phyloP scores from a whole-genome alignment of 1,140 invertebrate species.

The Pomacea maculata region DNA sequence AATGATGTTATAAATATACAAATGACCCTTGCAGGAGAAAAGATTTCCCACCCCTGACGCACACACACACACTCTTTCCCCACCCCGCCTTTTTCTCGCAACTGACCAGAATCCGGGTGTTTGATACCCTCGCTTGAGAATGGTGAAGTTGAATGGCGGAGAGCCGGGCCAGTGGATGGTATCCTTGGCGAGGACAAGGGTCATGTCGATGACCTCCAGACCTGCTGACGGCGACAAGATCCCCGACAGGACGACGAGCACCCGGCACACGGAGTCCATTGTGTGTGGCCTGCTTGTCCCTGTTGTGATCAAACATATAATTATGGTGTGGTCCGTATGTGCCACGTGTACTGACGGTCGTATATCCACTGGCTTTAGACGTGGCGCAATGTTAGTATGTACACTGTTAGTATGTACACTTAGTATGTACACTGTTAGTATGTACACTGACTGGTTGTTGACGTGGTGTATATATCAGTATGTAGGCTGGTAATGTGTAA shows the following conservation, averaged over 20 bases:
- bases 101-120: conserved; percentile 16
- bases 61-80: background rate
- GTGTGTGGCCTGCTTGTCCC: background rate
- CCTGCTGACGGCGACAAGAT: background rate
- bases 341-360: background rate
- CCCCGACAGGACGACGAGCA: background rate
- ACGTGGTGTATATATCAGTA: too few species aligned
- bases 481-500: too few species aligned
- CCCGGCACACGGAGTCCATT: background rate
- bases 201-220: conserved; percentile 31
- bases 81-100: background rate
- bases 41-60: background rate
- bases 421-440: too few species aligned
- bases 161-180: conserved; percentile 43
- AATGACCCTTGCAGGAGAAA: background rate
- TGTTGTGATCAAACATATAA: too few species aligned
- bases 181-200: conserved; percentile 17
- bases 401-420: too few species aligned
- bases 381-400: too few species aligned
- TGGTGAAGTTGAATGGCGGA: conserved; percentile 36
- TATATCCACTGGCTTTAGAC: too few species aligned
- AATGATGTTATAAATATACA: background rate
- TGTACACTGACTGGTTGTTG: too few species aligned
- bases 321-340: background rate
- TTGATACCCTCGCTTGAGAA: conserved; percentile 13